A percentile compares a stretch with the other conserved stretches of the same genome.
phyloP scores from a whole-genome alignment of 2,797 vertebrate genomes.

The Sebastes baramenuke region DNA sequence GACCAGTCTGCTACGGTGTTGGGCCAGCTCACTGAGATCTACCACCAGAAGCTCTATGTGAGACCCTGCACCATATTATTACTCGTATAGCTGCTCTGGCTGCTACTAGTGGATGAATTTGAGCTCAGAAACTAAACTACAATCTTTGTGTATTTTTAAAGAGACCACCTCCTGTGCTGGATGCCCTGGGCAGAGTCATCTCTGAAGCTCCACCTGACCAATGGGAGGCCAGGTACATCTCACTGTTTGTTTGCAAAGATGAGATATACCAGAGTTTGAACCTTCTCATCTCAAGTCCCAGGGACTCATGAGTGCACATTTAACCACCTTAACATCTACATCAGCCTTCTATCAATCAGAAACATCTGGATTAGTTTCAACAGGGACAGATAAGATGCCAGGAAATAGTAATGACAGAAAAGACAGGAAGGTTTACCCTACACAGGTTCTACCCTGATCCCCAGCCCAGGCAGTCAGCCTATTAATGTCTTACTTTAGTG shows the following conservation, averaged over 20 bases:
- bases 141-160: conserved; percentile 58
- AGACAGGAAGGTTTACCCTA: background rate
- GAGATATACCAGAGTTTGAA: background rate
- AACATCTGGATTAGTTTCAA: background rate
- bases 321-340: background rate
- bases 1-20: conserved; percentile 89
- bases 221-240: conserved; percentile 95
- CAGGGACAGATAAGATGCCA: background rate
- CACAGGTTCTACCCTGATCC: background rate
- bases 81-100: background rate
- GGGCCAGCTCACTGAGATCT: conserved; percentile 91
- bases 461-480: background rate
- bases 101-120: background rate
- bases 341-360: background rate
- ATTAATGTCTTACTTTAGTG: background rate
- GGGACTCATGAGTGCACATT: background rate
- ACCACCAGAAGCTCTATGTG: conserved; percentile 97
- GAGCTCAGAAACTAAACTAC: background rate
- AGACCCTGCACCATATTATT: conserved; percentile 57
- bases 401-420: background rate
- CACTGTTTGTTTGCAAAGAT: background rate
- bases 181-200: conserved; percentile 95
- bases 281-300: background rate
- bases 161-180: conserved; percentile 95
- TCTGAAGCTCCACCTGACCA: conserved; percentile 97